Evolutionary conservation across 2,113 vertebrate genomes (phyloP), one percentile per base, ranked within the genome.

Genomic region (Cinclus mexicanus): DNA sequence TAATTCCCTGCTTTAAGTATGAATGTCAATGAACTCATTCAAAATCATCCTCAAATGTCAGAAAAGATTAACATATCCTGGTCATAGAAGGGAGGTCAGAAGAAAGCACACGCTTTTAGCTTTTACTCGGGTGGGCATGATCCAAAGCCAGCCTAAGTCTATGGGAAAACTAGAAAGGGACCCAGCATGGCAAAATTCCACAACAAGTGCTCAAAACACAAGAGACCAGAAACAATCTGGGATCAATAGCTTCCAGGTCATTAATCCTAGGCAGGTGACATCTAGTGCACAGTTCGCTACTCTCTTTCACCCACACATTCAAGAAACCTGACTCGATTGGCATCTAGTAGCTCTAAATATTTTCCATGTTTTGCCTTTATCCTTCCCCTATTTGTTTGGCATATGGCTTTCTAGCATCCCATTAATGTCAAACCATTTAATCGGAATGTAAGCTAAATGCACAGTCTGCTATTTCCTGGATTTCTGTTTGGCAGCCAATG

Each of bases 231-330:
- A 96, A 89, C 71, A 95, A 81, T 94, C 95, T 89, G 81, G 53
- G 95, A 95, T 97, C 94, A 93, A 96, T 97, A 95, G 76, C 95
- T 91, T 76, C 76, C 90, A 91, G 96, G 83, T 96, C 76, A 96
- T 97, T 92, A 97, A 97, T 95, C 83, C 92, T 87, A 80, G 70
- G 87, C 92, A 96, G 93, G 75, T 71, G 96, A 94, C 90, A 95
- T 42, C 81, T 50, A 93, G 75, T 53, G 81, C 74, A 93, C 52
- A 95, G 67, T 86, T 83, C 10, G 19, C 92, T 97, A 93, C 92
- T 88, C 95, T 97, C 85, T 94, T 98, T 95, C 93, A 95, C 59
- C 47, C 92, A 96, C 93, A 96, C 76, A 86, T 84, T 95, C 68
- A 84, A 93, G 96, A 94, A 98, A 97, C 53, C 90, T 95, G 94